Evolutionary conservation across 2,888 invertebrate species (phyloP).

Genomic region (Agrotis exclamationis): DNA sequence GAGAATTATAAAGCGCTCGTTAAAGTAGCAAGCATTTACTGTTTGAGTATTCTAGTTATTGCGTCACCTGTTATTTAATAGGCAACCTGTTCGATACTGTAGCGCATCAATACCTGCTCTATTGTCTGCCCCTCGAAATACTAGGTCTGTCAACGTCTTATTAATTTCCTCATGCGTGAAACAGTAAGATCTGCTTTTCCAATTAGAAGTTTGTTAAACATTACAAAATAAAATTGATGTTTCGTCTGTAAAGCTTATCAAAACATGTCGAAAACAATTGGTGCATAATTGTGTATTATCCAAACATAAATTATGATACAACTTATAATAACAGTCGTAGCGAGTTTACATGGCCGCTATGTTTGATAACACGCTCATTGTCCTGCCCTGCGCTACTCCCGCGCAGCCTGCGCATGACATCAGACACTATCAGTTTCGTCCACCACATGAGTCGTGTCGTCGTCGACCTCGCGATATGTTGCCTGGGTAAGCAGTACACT

Average conservation of each 20-base stretch:
- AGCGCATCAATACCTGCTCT: conserved; percentile 30
- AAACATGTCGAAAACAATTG: conserved; percentile 64
- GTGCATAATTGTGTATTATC: conserved; percentile 57
- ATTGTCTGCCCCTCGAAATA: conserved; percentile 27
- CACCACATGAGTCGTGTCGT: conserved; percentile 15
- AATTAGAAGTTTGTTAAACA: conserved; percentile 30
- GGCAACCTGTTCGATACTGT: conserved; percentile 35
- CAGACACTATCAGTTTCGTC: conserved; percentile 31
- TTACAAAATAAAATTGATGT: conserved; percentile 26
- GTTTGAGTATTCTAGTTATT: conserved; percentile 41
- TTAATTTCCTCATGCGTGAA: conserved; percentile 37
- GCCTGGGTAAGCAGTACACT: conserved; percentile 36
- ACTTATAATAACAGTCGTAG: conserved; percentile 56
- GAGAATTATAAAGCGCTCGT: conserved; percentile 10
- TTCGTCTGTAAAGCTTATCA: conserved; percentile 39
- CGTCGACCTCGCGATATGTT: conserved; percentile 41
- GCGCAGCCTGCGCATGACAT: conserved; percentile 12
- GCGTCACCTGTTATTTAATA: conserved; percentile 51
- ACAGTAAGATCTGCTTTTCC: conserved; percentile 25
- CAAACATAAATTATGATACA: conserved; percentile 58
- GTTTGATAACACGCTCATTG: conserved; percentile 65
- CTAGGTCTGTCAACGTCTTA: conserved; percentile 39
- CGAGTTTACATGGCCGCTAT: conserved; percentile 33
- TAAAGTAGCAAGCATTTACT: conserved; percentile 12
- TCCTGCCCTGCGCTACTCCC: conserved; percentile 18